Percentiles rank a stretch among this genome's conserved stretches.
Conservation (phyloP, 2,888 invertebrate genomes). For the Bombyx huttoni region DNA sequence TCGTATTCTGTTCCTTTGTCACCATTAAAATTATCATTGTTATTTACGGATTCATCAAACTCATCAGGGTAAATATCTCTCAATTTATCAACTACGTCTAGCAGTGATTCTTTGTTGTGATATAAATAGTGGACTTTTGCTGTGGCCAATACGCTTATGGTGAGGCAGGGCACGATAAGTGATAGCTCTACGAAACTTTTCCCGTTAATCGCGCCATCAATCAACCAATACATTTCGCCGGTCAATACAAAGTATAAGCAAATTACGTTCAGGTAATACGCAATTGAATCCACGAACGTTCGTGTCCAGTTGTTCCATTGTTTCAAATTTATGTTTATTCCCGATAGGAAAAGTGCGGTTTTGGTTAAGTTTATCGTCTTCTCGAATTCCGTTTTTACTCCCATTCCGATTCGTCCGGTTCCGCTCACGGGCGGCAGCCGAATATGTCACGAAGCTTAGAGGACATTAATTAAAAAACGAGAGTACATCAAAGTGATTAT, state of each 20-base stretch:
- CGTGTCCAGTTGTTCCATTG: slow-evolving; percentile 10
- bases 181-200: slow-evolving; percentile 33
- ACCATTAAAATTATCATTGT: slow-evolving; percentile 3
- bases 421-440: background rate
- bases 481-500: background rate
- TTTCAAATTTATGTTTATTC: slow-evolving; percentile 21
- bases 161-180: slow-evolving; percentile 31
- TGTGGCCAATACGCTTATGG: slow-evolving; percentile 29
- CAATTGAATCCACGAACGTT: slow-evolving; percentile 12
- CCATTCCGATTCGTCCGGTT: slow-evolving; percentile 6
- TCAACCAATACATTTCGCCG: slow-evolving; percentile 33
- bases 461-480: background rate
- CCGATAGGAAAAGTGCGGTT: slow-evolving; percentile 26
- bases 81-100: slow-evolving; percentile 23
- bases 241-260: slow-evolving; percentile 30
- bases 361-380: slow-evolving; percentile 23
- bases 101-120: slow-evolving; percentile 19
- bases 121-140: slow-evolving; percentile 27
- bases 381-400: slow-evolving; percentile 16
- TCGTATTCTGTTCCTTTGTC: background rate
- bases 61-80: slow-evolving; percentile 25
- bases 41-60: slow-evolving; percentile 4
- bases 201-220: slow-evolving; percentile 25
- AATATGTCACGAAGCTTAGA: background rate
- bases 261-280: slow-evolving; percentile 28